Conservation (phyloP, 2,797 vertebrate genomes). For the Alcedo atthis region DNA sequence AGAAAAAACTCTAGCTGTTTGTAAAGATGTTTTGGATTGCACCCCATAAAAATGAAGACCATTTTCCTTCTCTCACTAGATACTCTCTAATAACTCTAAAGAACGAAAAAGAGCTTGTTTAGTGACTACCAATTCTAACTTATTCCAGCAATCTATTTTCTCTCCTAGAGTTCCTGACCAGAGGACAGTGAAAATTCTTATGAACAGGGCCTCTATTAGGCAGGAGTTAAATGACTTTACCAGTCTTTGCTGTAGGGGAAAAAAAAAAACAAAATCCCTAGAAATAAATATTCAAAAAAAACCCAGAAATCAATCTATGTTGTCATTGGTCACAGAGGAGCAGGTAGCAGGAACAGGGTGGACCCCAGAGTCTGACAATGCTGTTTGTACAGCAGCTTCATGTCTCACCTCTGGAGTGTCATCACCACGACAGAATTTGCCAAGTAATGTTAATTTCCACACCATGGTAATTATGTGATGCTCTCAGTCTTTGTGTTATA, state of each 20-base stretch:
- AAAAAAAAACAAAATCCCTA: background rate
- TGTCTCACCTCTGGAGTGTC: background rate
- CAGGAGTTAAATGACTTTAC: background rate
- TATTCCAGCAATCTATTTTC: background rate
- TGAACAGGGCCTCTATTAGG: background rate
- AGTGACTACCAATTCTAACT: background rate
- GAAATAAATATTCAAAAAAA: too few species aligned
- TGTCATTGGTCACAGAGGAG: background rate
- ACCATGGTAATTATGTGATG: background rate
- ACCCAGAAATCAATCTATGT: background rate
- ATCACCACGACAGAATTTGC: background rate
- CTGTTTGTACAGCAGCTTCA: background rate
- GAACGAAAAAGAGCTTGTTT: background rate
- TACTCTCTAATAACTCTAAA: background rate
- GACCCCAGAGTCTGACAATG: background rate
- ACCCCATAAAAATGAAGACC: background rate
- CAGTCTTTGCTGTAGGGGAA: background rate
- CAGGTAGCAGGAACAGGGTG: accelerated
- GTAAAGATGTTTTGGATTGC: background rate
- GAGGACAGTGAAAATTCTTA: background rate
- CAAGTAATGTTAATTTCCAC: background rate
- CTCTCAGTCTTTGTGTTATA: background rate
- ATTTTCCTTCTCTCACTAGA: background rate
- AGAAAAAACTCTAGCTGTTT: background rate
- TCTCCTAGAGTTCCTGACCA: background rate